Percentiles rank a stretch among this genome's conserved stretches.
phyloP scores from a whole-genome alignment of 1,140 invertebrate species.

The Bombus picipes region DNA sequence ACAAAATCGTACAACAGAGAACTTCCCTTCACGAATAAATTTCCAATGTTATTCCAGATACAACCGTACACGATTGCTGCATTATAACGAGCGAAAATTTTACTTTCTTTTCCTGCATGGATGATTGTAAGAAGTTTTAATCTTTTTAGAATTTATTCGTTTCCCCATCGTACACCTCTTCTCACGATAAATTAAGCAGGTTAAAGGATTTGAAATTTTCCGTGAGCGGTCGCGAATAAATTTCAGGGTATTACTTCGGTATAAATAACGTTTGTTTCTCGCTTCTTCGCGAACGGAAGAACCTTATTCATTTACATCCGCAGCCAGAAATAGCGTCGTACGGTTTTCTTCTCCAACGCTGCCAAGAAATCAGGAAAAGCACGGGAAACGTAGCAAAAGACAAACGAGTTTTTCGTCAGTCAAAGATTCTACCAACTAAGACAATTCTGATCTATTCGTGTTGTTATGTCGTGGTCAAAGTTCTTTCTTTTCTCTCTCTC shows the following conservation, averaged over 20 bases:
- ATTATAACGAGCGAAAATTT: too few species aligned
- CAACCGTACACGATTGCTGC: too few species aligned
- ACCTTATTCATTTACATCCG: slow-evolving; percentile 10
- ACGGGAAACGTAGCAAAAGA: slow-evolving; percentile 32
- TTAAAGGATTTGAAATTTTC: background rate
- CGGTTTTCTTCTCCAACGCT: background rate
- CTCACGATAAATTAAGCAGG: background rate
- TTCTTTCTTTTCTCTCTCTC: slow-evolving; percentile 22
- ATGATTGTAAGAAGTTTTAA: background rate
- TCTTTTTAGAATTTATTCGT: background rate
- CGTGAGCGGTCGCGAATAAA: background rate
- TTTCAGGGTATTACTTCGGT: background rate
- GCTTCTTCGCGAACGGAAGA: background rate
- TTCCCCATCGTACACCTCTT: too few species aligned
- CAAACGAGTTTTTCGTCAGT: slow-evolving; percentile 55
- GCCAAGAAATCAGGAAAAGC: slow-evolving; percentile 29
- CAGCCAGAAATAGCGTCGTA: background rate
- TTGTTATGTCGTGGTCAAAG: slow-evolving; percentile 35
- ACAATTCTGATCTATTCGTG: slow-evolving; percentile 37
- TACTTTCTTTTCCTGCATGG: too few species aligned
- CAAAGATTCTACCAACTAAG: slow-evolving; percentile 31
- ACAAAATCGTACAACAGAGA: background rate
- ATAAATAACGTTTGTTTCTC: slow-evolving; percentile 20
- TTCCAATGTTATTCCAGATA: background rate
- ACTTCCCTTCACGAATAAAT: background rate